phyloP scores from a whole-genome alignment of 2,113 vertebrate species.

The Daboia siamensis region DNA sequence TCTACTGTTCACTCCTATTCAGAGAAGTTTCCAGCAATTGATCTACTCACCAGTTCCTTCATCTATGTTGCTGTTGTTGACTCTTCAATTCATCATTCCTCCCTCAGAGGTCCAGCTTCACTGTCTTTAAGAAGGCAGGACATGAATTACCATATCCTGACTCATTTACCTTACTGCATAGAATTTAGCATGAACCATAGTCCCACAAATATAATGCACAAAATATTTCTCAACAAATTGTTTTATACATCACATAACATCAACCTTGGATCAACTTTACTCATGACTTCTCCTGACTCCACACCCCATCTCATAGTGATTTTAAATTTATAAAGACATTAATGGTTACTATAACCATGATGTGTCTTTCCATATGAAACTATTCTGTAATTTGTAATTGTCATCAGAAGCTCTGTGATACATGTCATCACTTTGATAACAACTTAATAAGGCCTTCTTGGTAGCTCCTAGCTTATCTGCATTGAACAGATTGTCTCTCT shows the following conservation, averaged over 20 bases:
- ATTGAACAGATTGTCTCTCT: not conserved
- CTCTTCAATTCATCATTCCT: not conserved
- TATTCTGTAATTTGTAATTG: not conserved
- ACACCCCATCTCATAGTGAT: not conserved
- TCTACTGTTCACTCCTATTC: not conserved
- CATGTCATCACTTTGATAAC: not conserved
- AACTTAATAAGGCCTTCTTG: not conserved
- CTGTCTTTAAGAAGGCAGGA: not conserved
- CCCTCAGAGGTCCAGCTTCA: not conserved
- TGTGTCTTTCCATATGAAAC: not conserved
- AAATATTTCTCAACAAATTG: not conserved
- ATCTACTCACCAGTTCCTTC: not conserved
- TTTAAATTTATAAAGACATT: not conserved
- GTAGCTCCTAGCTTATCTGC: not conserved
- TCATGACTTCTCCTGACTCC: not conserved
- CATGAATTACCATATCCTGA: not conserved
- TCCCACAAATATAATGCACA: not conserved
- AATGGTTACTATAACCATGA: not conserved
- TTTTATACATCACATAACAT: not conserved
- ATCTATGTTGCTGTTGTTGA: not conserved
- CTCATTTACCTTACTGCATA: not conserved
- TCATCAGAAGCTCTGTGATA: not conserved
- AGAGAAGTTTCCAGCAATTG: not conserved
- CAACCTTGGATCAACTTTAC: not conserved
- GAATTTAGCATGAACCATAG: not conserved